Conservation (phyloP, 2,113 vertebrate species). For the Toxotes jaculatrix region DNA sequence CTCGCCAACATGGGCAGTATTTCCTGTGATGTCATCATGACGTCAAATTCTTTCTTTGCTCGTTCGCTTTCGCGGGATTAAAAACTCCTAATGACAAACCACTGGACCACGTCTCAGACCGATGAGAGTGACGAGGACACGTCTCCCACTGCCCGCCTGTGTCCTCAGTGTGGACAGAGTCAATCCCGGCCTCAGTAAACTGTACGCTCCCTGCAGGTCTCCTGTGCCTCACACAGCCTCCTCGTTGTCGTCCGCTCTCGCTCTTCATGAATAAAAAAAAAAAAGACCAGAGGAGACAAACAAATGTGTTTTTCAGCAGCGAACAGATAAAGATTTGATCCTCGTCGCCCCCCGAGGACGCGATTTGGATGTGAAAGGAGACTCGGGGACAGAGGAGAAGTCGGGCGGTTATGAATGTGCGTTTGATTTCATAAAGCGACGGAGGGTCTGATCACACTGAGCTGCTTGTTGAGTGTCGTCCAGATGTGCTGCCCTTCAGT, state of each 20-base stretch:
- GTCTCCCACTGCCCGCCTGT: no score
- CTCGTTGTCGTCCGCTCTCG: constrained; percentile 28
- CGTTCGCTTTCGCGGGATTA: no score
- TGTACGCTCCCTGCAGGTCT: constrained; percentile 3
- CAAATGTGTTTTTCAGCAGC: constrained; percentile 57
- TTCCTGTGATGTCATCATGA: no score
- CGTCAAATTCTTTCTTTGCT: neutral
- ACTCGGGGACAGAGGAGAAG: constrained; percentile 26
- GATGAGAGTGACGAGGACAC: no score
- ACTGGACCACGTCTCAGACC: no score
- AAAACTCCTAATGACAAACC: no score
- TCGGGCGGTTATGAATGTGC: constrained; percentile 57
- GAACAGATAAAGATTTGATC: constrained; percentile 65
- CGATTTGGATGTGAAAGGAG: constrained; percentile 44
- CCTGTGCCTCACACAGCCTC: constrained; percentile 21
- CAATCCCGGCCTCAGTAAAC: neutral
- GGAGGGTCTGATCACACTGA: constrained; percentile 51
- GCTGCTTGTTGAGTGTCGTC: constrained; percentile 64
- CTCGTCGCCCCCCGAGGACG: constrained; percentile 10
- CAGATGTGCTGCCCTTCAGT: constrained; percentile 64
- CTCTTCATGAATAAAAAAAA: neutral
- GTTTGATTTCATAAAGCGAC: constrained; percentile 68
- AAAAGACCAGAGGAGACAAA: constrained; percentile 25
- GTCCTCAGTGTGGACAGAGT: neutral
- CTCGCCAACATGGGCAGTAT: no score